Evolutionary conservation across 1,140 invertebrate species (phyloP).

Genomic region (Caenorhabditis remanei): DNA sequence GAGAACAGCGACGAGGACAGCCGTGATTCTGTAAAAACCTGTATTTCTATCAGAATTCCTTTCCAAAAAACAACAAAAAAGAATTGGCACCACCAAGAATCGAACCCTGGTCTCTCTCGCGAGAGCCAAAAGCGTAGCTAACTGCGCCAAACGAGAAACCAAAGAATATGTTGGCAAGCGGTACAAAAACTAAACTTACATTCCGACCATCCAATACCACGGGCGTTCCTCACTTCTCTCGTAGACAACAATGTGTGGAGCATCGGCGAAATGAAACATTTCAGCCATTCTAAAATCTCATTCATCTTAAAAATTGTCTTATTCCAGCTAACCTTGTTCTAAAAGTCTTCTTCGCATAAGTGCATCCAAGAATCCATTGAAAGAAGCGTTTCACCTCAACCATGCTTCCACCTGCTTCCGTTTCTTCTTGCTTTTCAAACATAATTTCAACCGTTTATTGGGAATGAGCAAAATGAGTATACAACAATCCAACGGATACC

Average conservation of each 20-base stretch:
- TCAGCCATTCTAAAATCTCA: slow-evolving; percentile 2
- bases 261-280: slow-evolving; percentile 51
- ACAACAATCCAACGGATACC: background rate
- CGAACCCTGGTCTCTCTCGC: too few relatives aligned
- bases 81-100: too few relatives aligned
- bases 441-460: background rate
- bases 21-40: background rate
- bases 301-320: background rate
- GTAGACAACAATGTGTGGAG: slow-evolving; percentile 32
- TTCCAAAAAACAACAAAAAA: too few relatives aligned
- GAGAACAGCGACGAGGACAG: background rate
- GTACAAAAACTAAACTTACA: background rate
- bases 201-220: slow-evolving; percentile 40
- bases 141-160: too few relatives aligned
- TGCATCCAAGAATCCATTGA: slow-evolving; percentile 44
- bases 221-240: slow-evolving; percentile 9
- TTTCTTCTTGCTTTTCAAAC: slow-evolving; percentile 13
- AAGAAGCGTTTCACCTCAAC: background rate
- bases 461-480: slow-evolving; percentile 30
- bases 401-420: background rate
- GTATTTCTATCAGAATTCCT: too few relatives aligned
- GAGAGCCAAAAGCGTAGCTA: too few relatives aligned
- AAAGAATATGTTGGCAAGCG: too few relatives aligned
- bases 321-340: background rate
- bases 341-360: slow-evolving; percentile 20